Conservation (phyloP, 1,140 invertebrate species). For the Anoplolepis gracilipes region DNA sequence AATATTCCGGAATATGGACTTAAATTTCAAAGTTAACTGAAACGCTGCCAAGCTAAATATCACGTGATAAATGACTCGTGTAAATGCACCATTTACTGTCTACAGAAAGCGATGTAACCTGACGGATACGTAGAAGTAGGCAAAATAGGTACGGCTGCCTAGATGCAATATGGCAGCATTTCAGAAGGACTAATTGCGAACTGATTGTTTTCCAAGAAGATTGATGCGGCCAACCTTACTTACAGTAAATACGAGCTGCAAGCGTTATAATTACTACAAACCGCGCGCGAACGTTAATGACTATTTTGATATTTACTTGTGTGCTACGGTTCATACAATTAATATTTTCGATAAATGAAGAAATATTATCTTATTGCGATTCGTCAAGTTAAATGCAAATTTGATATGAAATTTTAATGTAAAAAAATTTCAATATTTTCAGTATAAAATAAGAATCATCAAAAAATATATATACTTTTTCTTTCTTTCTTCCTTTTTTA, state of each 20-base stretch:
- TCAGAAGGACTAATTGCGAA: constrained; percentile 60
- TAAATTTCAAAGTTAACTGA: constrained; percentile 63
- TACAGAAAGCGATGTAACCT: constrained; percentile 55
- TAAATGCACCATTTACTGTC: constrained; percentile 59
- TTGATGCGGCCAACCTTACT: constrained; percentile 57
- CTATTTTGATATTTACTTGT: constrained; percentile 42
- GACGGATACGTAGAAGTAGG: constrained; percentile 60
- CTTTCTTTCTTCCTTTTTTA: no score
- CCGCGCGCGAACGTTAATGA: constrained; percentile 51
- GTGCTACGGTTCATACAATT: constrained; percentile 25
- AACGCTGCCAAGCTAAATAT: constrained; percentile 62
- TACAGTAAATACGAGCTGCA: constrained; percentile 31
- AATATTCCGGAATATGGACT: constrained; percentile 58
- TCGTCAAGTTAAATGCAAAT: not conserved
- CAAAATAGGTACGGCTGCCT: constrained; percentile 56
- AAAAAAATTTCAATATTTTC: not conserved
- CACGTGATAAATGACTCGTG: constrained; percentile 62
- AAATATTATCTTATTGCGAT: constrained; percentile 4
- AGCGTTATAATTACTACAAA: constrained; percentile 47
- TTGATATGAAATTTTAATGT: not conserved
- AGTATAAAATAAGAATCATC: not conserved
- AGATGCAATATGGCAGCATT: constrained; percentile 56
- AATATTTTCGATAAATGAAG: constrained; percentile 40
- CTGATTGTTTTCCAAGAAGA: constrained; percentile 62
- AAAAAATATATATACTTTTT: not conserved